Conservation (phyloP, 2,113 vertebrate species). For the Myocastor coypus region DNA sequence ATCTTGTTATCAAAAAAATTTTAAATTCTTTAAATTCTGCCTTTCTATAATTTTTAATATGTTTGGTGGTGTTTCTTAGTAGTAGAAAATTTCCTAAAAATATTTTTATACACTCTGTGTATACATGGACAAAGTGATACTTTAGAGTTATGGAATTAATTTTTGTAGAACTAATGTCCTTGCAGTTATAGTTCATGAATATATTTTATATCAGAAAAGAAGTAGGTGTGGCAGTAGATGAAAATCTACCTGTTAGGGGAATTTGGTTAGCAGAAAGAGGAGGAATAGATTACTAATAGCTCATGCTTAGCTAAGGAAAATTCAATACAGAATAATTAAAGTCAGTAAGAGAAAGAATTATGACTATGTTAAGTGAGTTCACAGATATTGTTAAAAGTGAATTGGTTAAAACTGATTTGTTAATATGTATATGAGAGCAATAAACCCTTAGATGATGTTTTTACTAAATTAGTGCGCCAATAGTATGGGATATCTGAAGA, state of each 20-base stretch:
- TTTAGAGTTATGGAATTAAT: conserved; percentile 17
- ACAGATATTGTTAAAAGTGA: conserved; percentile 62
- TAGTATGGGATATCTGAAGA: conserved; percentile 41
- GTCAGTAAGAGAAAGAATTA: conserved; percentile 59
- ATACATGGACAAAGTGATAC: not conserved
- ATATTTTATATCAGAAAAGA: conserved; percentile 59
- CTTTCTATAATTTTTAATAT: conserved; percentile 70
- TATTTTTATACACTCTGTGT: not conserved
- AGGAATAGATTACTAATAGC: conserved; percentile 63
- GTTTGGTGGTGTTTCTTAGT: conserved; percentile 53
- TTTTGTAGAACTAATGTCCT: conserved; percentile 29
- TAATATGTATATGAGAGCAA: conserved; percentile 31
- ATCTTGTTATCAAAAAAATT: conserved; percentile 84
- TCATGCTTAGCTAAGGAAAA: conserved; percentile 60
- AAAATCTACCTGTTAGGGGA: conserved; percentile 63
- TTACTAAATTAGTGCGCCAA: conserved; percentile 50
- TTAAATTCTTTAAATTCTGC: conserved; percentile 86
- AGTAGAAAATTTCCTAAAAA: conserved; percentile 50
- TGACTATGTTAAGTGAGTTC: conserved; percentile 64
- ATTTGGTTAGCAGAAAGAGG: conserved; percentile 70
- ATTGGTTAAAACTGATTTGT: conserved; percentile 57
- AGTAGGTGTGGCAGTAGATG: conserved; percentile 50
- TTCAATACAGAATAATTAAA: conserved; percentile 58
- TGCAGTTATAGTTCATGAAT: conserved; percentile 48
- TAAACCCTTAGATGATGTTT: conserved; percentile 51